Percentiles rank a stretch among this genome's conserved stretches.
Evolutionary conservation across 2,888 invertebrate species (phyloP).

Genomic region (Thereva nobilitata): DNA sequence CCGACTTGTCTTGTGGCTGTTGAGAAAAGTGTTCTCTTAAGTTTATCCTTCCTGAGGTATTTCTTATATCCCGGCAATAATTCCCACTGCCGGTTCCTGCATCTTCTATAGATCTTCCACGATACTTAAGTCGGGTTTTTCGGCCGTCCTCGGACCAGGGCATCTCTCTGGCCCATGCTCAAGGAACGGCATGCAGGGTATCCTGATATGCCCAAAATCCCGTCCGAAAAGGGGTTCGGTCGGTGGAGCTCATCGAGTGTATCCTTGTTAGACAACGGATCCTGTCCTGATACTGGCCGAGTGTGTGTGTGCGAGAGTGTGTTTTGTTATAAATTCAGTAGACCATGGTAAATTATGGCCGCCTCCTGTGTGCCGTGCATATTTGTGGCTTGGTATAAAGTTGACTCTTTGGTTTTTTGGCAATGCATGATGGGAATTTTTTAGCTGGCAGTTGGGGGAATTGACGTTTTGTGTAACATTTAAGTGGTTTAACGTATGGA

Average conservation of each 20-base stretch:
- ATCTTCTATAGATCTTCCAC: conserved; percentile 42
- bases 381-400: conserved; percentile 11
- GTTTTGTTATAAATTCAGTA: conserved; percentile 41
- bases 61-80: conserved; percentile 40
- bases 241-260: conserved; percentile 28
- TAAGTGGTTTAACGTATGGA: too few relatives aligned
- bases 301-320: conserved; percentile 1
- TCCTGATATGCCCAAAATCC: not conserved
- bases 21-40: conserved; percentile 38
- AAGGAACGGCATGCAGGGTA: conserved; percentile 3
- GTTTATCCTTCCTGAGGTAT: conserved; percentile 42
- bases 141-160: conserved; percentile 21
- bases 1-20: conserved; percentile 33
- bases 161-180: conserved; percentile 10
- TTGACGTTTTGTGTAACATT: too few relatives aligned
- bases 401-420: conserved; percentile 17
- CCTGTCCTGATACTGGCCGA: conserved; percentile 1
- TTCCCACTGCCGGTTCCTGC: conserved; percentile 36
- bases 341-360: conserved; percentile 41
- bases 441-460: not conserved
- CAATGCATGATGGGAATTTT: conserved; percentile 5
- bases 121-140: conserved; percentile 40
- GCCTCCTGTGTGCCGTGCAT: conserved; percentile 5
- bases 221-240: conserved; percentile 16
- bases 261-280: conserved; percentile 24